These are phyloP conservation scores for Rhyzopertha dominica DNA, from an alignment of 1,140 invertebrate species.

Conservation along the genomic window DNA sequence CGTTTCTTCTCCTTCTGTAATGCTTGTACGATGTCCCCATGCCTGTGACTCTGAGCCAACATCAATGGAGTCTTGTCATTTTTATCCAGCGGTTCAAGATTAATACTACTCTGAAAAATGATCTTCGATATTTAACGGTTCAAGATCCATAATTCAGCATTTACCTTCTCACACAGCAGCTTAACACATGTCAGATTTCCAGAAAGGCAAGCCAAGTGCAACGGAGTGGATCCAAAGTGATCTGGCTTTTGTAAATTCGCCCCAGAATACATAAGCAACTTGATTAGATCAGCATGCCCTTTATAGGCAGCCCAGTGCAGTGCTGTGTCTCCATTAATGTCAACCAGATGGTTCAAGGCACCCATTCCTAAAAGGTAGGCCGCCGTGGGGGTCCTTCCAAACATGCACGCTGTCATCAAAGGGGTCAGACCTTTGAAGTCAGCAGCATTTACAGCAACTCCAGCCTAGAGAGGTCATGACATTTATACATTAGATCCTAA, in stretches of 20 bases:
- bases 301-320: conserved; percentile 93
- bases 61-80: conserved; percentile 88
- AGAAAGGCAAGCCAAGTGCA: conserved; percentile 89
- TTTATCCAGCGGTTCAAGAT: conserved; percentile 79
- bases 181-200: conserved; percentile 78
- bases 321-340: conserved; percentile 89
- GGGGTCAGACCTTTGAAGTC: conserved; percentile 87
- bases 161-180: conserved; percentile 79
- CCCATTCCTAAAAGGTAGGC: conserved; percentile 86
- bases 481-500: conserved; percentile 16
- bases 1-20: conserved; percentile 75
- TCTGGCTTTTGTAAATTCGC: conserved; percentile 83
- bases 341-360: conserved; percentile 74
- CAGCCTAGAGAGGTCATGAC: no score
- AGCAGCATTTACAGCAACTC: conserved; percentile 82
- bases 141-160: conserved; percentile 21
- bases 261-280: conserved; percentile 84
- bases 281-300: conserved; percentile 81
- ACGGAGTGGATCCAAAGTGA: conserved; percentile 86
- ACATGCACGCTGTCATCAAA: conserved; percentile 88
- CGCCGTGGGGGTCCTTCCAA: conserved; percentile 82
- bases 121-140: conserved; percentile 2
- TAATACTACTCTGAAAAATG: conserved; percentile 66
- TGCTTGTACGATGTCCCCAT: conserved; percentile 75
- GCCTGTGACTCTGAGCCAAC: conserved; percentile 79